Evolutionary conservation across 30 jellyfish, hydroid and myxozoan species (phyloP), one percentile per base, ranked within the genome.

Genomic region (Catostylus mosaicus): DNA sequence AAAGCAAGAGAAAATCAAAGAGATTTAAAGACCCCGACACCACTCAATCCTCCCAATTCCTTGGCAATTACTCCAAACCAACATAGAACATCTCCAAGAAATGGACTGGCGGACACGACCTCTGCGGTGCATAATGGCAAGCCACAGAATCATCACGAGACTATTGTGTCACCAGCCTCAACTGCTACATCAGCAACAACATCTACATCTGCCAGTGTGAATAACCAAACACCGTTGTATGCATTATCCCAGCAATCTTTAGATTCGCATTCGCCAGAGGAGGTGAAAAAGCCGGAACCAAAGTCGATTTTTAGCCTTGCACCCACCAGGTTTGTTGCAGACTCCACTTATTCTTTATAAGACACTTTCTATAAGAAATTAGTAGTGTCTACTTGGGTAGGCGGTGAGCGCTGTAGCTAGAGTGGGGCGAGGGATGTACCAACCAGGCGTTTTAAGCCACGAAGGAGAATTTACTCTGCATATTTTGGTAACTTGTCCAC

Each of bases 261-360:
- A 29, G 95, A 85, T 60, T 85, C 95, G 20, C 95, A 85, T n/a
- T 87, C 91, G 11, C 76, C 97, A 1, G 92, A 82, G 19, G 97
- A 78, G 29, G 84, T 67, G 18, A 50, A 34, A 26, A 81, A 80
- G 68, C 73, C 80, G 10, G 87, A 37, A 23, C 91, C 95, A 16
- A 77, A 77, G 60, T 73, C 97, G 14, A 68, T 90, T 50, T 92
- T 92, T 66, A 80, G 94, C 45, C 77, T 31, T 14, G 96, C 83
- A 4, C 98, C 98, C 4, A 82, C 83, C 57, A 92, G 88, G 98
- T 86, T 50, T 2, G 95, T 75, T n/a, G 10, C 24, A 30, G 30
- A 76, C 20, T 50, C n/a, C n/a, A n/a, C n/a, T n/a, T n/a, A n/a
- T n/a, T n/a, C n/a, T n/a, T n/a, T n/a, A n/a, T n/a, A n/a, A n/a